phyloP scores from a whole-genome alignment of 1,140 invertebrate genomes.

The Phenacoccus solenopsis region DNA sequence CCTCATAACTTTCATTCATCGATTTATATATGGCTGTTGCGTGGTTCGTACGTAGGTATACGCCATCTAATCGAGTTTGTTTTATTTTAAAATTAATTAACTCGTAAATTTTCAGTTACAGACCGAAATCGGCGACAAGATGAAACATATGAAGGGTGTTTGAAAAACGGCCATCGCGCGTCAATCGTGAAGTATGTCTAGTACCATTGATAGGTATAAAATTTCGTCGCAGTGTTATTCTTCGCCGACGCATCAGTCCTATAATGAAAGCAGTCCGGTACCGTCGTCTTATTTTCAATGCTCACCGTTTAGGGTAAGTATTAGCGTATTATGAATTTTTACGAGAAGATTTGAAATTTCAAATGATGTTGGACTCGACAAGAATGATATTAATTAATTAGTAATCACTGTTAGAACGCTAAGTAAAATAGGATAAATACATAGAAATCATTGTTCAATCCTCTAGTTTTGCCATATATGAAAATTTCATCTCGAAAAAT shows the following conservation, averaged over 20 bases:
- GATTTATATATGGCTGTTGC: background rate
- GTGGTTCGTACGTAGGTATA: too few species aligned
- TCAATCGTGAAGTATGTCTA: background rate
- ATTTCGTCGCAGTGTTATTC: background rate
- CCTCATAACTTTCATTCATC: conserved; percentile 1
- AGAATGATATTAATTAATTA: too few species aligned
- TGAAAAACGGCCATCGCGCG: background rate
- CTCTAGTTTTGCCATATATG: too few species aligned
- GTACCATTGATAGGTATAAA: background rate
- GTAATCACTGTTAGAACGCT: too few species aligned
- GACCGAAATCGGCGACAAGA: background rate
- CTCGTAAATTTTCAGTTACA: background rate
- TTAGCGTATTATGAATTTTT: too few species aligned
- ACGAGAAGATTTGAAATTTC: too few species aligned
- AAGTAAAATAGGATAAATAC: too few species aligned
- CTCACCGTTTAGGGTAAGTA: conserved; percentile 1
- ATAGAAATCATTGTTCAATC: too few species aligned
- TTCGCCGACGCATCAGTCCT: background rate
- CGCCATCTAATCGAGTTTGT: background rate
- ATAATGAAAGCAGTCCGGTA: background rate
- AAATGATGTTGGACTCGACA: too few species aligned
- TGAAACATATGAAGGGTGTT: background rate
- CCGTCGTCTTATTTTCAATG: conserved; percentile 9
- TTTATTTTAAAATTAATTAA: background rate
- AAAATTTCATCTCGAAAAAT: too few species aligned